Evolutionary conservation across 2,113 vertebrate genomes (phyloP), one percentile per base, ranked within the genome.

Genomic region (Monarcha castaneiventris): DNA sequence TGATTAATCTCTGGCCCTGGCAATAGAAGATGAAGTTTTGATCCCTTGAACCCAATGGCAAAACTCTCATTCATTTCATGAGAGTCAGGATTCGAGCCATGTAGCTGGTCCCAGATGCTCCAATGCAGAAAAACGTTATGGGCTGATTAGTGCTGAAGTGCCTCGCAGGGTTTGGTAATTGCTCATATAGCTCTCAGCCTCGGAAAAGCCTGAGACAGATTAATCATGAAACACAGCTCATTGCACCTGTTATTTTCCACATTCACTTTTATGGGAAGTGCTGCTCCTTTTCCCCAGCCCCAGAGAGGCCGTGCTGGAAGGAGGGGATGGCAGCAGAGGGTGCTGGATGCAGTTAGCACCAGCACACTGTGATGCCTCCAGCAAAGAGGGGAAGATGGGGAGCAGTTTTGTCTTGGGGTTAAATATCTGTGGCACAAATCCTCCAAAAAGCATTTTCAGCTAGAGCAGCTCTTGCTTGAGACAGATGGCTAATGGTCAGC

Each of bases 401-500:
- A 96, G 49, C 77, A 84, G 26, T 96, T 96, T 23, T 46, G 56
- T 30, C 22, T 3, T 16, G 49, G 59, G 46, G 84, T 89, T 86
- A 86, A 90, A 90, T 87, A 54, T 80, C 35, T 54, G 62, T 54
- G 75, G 26, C 66, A 18, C 3, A 14, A 94, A 92, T 81, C 41
- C 73, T 72, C 83, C 61, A 27, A 96, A 96, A 72, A 88, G n/a
- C 49, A 35, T 61, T 88, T 89, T 49, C 76, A 79, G 44, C 72
- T 29, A 29, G 52, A 81, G 83, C 52, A 78, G 83, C 61, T 56
- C 88, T 51, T 86, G 88, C 58, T 72, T 39, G 49, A 72, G 93
- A 92, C 93, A 96, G 94, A 95, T 96, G 96, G 92, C 54, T 95
- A 95, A 97, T 93, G 94, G 93, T 94, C 88, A 96, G 76, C 2